Evolutionary conservation across 2,888 invertebrate genomes (phyloP).

Genomic region (Carterocephalus palaemon): DNA sequence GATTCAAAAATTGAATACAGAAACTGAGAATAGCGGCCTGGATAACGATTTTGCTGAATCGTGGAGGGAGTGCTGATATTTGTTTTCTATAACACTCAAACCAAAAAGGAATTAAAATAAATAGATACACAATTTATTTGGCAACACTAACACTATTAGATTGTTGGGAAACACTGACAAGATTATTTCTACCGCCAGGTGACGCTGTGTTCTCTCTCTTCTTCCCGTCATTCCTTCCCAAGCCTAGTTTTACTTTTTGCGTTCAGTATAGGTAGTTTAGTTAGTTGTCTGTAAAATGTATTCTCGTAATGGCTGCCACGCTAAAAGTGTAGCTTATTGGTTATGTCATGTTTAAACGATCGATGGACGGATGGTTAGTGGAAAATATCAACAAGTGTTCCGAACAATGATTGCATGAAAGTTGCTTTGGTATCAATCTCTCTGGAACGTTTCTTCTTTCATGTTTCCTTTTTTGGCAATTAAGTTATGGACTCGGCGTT

Average conservation of each 20-base stretch:
- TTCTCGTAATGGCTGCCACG: slow-evolving; percentile 77
- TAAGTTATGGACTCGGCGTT: slow-evolving; percentile 70
- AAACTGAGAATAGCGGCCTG: too few relatives aligned
- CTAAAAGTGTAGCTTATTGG: slow-evolving; percentile 70
- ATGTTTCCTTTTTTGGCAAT: slow-evolving; percentile 76
- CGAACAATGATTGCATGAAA: slow-evolving; percentile 65
- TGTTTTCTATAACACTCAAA: slow-evolving; percentile 29
- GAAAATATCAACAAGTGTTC: slow-evolving; percentile 63
- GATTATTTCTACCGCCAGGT: slow-evolving; percentile 49
- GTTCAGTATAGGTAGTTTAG: slow-evolving; percentile 53
- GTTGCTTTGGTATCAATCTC: slow-evolving; percentile 60
- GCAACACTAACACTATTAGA: too few relatives aligned
- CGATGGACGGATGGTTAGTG: slow-evolving; percentile 48
- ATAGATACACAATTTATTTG: slow-evolving; percentile 32
- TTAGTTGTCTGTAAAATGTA: slow-evolving; percentile 65
- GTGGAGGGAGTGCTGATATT: too few relatives aligned
- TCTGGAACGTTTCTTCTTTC: slow-evolving; percentile 73
- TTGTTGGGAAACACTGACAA: too few relatives aligned
- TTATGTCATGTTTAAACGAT: slow-evolving; percentile 68
- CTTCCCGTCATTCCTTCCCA: slow-evolving; percentile 68
- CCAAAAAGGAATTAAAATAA: too few relatives aligned
- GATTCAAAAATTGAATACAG: too few relatives aligned
- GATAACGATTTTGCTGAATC: too few relatives aligned
- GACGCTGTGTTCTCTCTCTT: slow-evolving; percentile 62
- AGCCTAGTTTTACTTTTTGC: slow-evolving; percentile 71